Evolutionary conservation across 2,797 vertebrate genomes (phyloP).

Genomic region (Gymnoscopelus microlampas): DNA sequence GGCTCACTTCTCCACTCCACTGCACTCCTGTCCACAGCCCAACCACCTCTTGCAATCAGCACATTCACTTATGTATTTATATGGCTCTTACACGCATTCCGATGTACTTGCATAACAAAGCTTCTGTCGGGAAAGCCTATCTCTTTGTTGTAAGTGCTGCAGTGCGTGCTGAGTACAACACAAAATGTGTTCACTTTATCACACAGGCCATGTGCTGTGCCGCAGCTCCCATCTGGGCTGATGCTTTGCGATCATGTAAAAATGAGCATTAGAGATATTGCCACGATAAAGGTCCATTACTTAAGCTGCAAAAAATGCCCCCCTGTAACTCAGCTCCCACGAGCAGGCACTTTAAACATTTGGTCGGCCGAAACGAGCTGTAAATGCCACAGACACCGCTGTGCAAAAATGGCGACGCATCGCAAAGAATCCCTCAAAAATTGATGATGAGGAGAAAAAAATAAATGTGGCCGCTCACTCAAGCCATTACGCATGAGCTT

Average conservation of each 20-base stretch:
- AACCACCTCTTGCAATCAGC: conserved; percentile 30
- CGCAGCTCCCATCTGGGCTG: no score
- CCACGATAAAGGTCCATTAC: background rate
- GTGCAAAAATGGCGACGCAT: conserved; percentile 1
- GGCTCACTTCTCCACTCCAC: conserved; percentile 33
- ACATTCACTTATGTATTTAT: conserved; percentile 20
- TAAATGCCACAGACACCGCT: background rate
- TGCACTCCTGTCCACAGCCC: conserved; percentile 4
- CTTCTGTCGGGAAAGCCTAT: background rate
- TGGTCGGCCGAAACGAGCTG: background rate
- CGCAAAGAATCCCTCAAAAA: conserved; percentile 23
- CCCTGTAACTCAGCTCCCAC: background rate
- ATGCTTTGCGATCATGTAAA: no score
- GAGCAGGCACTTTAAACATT: background rate
- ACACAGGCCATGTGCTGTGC: background rate
- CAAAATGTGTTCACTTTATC: conserved; percentile 13
- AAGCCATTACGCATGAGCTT: conserved; percentile 56
- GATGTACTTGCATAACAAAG: conserved; percentile 32
- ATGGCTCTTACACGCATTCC: conserved; percentile 50
- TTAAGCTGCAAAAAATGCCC: background rate
- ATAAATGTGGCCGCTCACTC: conserved; percentile 44
- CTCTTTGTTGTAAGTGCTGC: no score
- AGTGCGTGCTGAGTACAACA: background rate
- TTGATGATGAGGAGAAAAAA: conserved; percentile 31
- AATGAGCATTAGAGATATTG: no score